Evolutionary conservation across 2,888 invertebrate species (phyloP).

Genomic region (Ochropleura leucogaster): DNA sequence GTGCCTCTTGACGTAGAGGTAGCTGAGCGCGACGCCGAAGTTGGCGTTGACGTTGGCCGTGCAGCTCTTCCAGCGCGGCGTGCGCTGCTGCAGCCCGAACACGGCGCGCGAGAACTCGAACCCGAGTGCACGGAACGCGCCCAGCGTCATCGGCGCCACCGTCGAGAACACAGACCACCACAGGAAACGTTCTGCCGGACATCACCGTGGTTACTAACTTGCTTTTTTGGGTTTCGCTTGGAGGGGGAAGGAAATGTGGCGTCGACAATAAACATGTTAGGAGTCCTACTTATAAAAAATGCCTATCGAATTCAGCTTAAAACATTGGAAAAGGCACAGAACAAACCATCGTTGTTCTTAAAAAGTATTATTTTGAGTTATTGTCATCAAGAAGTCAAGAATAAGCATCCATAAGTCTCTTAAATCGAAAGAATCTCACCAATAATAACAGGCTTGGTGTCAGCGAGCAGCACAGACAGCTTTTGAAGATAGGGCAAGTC

Average conservation of each 20-base stretch:
- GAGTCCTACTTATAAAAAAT: too few relatives aligned
- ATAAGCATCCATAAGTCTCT: too few relatives aligned
- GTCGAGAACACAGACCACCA: constrained; percentile 93
- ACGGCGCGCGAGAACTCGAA: constrained; percentile 92
- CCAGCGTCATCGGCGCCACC: constrained; percentile 91
- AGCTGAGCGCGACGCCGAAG: constrained; percentile 92
- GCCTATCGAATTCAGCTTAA: too few relatives aligned
- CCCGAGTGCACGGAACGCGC: constrained; percentile 90
- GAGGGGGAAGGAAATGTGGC: too few relatives aligned
- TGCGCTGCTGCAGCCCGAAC: constrained; percentile 91
- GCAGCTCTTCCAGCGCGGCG: constrained; percentile 92
- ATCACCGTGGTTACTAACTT: background rate
- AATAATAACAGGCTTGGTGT: constrained; percentile 88
- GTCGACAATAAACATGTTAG: too few relatives aligned
- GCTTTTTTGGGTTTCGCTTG: background rate
- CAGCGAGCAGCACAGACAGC: constrained; percentile 88
- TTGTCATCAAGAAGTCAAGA: too few relatives aligned
- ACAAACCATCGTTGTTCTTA: too few relatives aligned
- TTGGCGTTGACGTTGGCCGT: constrained; percentile 92
- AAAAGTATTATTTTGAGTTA: too few relatives aligned
- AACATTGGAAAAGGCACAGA: too few relatives aligned
- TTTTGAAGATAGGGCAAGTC: constrained; percentile 92
- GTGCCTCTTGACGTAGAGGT: constrained; percentile 91
- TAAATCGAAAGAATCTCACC: constrained; percentile 80
- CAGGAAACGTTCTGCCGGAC: constrained; percentile 91